Base-by-base conservation (phyloP, 1,140 invertebrate species). In the Antheraea pernyi region DNA sequence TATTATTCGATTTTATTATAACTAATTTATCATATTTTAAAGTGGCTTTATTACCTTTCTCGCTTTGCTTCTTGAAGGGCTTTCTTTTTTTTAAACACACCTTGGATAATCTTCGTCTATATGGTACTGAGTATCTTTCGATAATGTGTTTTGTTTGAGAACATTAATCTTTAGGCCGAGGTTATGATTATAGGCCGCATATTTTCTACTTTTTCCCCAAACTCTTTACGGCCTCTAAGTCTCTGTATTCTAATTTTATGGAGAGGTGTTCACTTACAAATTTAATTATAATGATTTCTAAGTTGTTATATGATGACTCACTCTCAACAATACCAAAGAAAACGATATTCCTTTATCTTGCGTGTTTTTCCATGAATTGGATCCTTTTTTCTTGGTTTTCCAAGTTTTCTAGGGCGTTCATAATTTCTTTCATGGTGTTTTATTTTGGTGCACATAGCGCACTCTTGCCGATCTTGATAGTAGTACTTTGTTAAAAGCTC, bases 221-320 rank as follows among this genome's bases (percentile, higher is more conserved):
- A 70, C 74, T 67, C 53, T 13, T 76, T 3, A 70, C 58, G 19
- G 65, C 68, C 62, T 76, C 64, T 22, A 75, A 70, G 30, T 72
- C 69, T 9, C 42, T 74, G 62, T 66, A 46, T 0, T 19, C 11
- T 30, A 73, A n/a, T 39, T 73, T 64, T 18, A 67, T 46, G 36
- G 59, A 59, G 36, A 73, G 46, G 30, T 67, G 37, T 39, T 73
- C 6, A 18, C 66, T 42, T 59, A 73, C 59, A 9, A 30, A 73
- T 16, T 65, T 58, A 22, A 73, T 30, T 48, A 70, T 67, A 39
- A 61, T 69, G 7, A 39, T 68, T 68, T 69, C 67, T n/a, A 69
- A 36, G 19, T 22, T 69, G 4, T 69, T 13, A 36, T 69, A 69
- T 53, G 67, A 62, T 67, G 22, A 46, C 16, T 67, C 65, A 19